phyloP scores from a whole-genome alignment of 1,140 invertebrate genomes.

The Lepidurus couesii region DNA sequence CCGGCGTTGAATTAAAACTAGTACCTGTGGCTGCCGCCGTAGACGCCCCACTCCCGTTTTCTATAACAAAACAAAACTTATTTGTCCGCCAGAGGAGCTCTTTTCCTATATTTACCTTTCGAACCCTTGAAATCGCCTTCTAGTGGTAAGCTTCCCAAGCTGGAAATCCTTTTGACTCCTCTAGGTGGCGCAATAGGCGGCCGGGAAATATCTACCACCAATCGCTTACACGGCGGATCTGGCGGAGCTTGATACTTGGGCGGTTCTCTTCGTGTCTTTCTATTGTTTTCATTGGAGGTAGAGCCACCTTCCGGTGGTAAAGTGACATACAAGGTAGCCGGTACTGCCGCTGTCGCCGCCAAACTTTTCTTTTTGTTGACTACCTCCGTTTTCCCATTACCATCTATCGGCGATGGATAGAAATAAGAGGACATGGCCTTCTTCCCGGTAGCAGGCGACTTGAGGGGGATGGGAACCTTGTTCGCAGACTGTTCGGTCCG shows the following conservation, averaged over 20 bases:
- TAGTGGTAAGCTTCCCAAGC: slow-evolving; percentile 14
- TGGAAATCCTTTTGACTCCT: slow-evolving; percentile 6
- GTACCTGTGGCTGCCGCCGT: slow-evolving; percentile 1
- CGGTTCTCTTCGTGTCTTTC: slow-evolving; percentile 1
- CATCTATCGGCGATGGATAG: slow-evolving; percentile 8
- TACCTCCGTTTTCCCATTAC: background rate
- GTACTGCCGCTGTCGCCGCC: background rate
- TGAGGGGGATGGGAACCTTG: background rate
- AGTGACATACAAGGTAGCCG: background rate
- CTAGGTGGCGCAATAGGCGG: slow-evolving; percentile 30
- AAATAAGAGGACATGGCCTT: slow-evolving; percentile 24
- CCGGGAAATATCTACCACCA: background rate
- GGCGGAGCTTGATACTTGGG: slow-evolving; percentile 32
- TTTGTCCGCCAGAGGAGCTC: too few relatives aligned
- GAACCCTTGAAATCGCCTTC: background rate
- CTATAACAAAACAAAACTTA: background rate
- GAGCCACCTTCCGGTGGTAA: background rate
- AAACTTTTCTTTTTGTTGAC: background rate
- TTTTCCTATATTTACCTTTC: background rate
- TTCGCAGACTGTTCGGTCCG: background rate
- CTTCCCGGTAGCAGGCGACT: background rate
- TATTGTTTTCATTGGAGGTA: background rate
- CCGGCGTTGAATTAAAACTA: background rate
- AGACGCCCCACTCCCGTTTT: background rate
- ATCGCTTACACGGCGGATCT: slow-evolving; percentile 27